Evolutionary conservation across 2,888 invertebrate species (phyloP), one percentile per base, ranked within the genome.

Genomic region (Xestobium rufovillosum): DNA sequence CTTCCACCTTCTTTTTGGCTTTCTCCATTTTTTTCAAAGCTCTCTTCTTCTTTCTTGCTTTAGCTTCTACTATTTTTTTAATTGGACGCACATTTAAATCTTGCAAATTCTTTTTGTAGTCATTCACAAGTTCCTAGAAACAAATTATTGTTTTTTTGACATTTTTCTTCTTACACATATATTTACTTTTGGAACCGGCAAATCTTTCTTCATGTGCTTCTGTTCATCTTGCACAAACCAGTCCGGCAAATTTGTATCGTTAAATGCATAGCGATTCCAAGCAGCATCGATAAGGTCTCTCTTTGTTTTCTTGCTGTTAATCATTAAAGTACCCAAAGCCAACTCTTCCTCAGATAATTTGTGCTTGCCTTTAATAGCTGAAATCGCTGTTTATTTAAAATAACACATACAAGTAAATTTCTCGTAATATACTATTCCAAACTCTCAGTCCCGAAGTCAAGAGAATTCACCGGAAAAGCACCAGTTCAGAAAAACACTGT

Each of bases 31-130:
- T 84, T 56, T 79, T 83, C 40, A 87, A 62, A 44, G 86, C 82
- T 47, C 91, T 83, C 65, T 81, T 83, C 81, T 95, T 94, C 76
- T 97, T 98, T 37, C 98, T 80, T 0, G 94, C 92, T 68, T 94
- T 97, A 0, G 98, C 98, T 69, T 99, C 95, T 49, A 94, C 78
- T 0, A 98, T 88, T 68, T 98, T 98, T 70, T 97, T 98, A 43
- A 97, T 94, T 9, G 98, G 94, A 42, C 94, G 75, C 0, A 85
- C 86, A 66, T 98, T 91, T 25, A 98, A 78, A 48, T 92, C 95
- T 60, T 82, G 75, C 9, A 85, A 66, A 51, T 78, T 76, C 47
- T 83, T 83, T 50, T 83, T 80, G 62, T 96, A 96, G 55, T 92
- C 87, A 26, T 85, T 78, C 0, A 88, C 78, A 36, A 88, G 70